Evolutionary conservation across 1,140 invertebrate species (phyloP), one percentile per base, ranked within the genome.

Genomic region (Drosophila kepulauana): DNA sequence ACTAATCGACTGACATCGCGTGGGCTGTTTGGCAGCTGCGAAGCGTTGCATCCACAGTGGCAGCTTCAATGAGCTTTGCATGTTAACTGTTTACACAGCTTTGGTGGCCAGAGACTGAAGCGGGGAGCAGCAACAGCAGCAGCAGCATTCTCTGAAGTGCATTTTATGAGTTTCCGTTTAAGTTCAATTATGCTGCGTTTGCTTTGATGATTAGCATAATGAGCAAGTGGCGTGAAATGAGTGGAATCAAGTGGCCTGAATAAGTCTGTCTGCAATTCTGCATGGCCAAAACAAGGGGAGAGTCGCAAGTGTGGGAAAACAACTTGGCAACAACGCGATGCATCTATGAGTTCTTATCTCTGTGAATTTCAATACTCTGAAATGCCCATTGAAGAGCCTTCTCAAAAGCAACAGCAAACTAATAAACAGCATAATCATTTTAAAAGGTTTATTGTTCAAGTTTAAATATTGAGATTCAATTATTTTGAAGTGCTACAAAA

Each of bases 81-180:
- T 85, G 81, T 81, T 81, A 85, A 85, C 81, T 75, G 74, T 52
- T 71, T 62, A 48, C 51, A 49, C 51, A 30, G 48, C 13, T 1
- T 0, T 25, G 10, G 28, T 28, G 15, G 41, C 1, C 6, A 10
- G 10, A 38, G 28, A 43, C 2, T 6, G 8, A 3, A 45, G 10
- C 10, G n/a, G 15, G 20, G 11, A 45, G 11, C 3, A 63, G 59
- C 6, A 11, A 7, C 13, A 33, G 25, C 25, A 5, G 3, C 5
- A 5, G 48, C 13, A 20, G 5, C 56, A 58, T 10, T 38, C 28
- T 48, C 46, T 64, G 69, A 70, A 72, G 67, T 72, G 82, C 78
- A 78, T 81, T 81, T 79, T 86, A 81, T 86, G 82, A 86, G 82
- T 79, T 85, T 86, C 82, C 82, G 85, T 86, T 85, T 85, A 85